Percentiles rank a stretch among this genome's conserved stretches.
phyloP scores from a whole-genome alignment of 1,140 invertebrate genomes.

The Lasioglossum baleicum region DNA sequence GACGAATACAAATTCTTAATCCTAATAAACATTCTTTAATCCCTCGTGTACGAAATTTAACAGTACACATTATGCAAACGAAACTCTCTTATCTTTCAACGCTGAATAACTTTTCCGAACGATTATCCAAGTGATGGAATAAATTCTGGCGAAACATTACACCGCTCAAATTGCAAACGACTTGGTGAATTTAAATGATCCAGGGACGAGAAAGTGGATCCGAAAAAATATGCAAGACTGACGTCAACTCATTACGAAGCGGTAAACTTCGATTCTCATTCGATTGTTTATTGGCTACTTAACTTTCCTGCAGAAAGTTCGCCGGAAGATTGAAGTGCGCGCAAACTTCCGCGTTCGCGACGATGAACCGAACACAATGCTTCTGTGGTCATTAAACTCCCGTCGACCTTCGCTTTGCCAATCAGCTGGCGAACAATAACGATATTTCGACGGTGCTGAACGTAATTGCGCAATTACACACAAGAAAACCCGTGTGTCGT shows the following conservation, averaged over 20 bases:
- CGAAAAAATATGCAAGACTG: no score
- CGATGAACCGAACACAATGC: neutral
- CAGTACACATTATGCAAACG: no score
- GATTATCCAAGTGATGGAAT: neutral
- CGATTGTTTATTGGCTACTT: neutral
- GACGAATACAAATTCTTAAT: no score
- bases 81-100: no score
- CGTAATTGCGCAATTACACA: neutral
- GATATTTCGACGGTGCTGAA: neutral
- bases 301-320: neutral
- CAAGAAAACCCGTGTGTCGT: no score
- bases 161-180: no score
- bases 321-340: neutral
- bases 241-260: neutral
- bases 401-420: neutral
- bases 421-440: neutral
- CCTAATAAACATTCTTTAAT: no score
- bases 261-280: neutral
- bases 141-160: neutral
- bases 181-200: no score
- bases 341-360: neutral
- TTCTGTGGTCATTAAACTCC: neutral
- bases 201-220: no score
- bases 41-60: no score
- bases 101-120: no score